Evolutionary conservation across 2,113 vertebrate genomes (phyloP).

Genomic region (Mesitornis unicolor): DNA sequence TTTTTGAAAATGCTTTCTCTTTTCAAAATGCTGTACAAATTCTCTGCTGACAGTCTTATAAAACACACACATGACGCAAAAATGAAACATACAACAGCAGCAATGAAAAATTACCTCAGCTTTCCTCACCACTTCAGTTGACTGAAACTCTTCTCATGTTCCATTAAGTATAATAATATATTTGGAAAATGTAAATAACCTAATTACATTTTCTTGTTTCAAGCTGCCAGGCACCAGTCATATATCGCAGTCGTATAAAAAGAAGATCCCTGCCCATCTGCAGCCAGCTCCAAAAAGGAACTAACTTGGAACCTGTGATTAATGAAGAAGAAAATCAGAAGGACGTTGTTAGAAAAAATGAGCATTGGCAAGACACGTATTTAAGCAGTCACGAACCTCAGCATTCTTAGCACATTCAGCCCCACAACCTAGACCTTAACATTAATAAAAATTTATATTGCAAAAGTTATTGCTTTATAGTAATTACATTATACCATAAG

Average conservation of each 20-base stretch:
- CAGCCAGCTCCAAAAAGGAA: conserved; percentile 98
- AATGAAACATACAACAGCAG: conserved; percentile 21
- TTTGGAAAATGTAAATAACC: conserved; percentile 48
- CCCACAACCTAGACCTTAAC: not conserved
- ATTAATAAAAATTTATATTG: not conserved
- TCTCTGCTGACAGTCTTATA: not conserved
- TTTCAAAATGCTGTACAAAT: not conserved
- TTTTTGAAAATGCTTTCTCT: not conserved
- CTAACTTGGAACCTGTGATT: conserved; percentile 90
- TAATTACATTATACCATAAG: not conserved
- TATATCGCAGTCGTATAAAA: conserved; percentile 92
- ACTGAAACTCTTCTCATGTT: conserved; percentile 54
- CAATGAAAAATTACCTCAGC: conserved; percentile 48
- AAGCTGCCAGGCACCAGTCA: conserved; percentile 93
- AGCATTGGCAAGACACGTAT: not conserved
- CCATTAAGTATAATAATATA: conserved; percentile 48
- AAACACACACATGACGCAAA: conserved; percentile 17
- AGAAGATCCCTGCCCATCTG: conserved; percentile 96
- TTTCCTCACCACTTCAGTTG: conserved; percentile 67
- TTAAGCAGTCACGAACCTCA: not conserved
- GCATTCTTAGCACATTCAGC: not conserved
- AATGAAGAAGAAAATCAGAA: conserved; percentile 34
- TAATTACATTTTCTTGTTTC: conserved; percentile 84
- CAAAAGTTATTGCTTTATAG: not conserved
- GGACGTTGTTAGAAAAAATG: not conserved